Conservation (phyloP, 2,113 vertebrate species). For the Brachyhypopomus occidentalis region DNA sequence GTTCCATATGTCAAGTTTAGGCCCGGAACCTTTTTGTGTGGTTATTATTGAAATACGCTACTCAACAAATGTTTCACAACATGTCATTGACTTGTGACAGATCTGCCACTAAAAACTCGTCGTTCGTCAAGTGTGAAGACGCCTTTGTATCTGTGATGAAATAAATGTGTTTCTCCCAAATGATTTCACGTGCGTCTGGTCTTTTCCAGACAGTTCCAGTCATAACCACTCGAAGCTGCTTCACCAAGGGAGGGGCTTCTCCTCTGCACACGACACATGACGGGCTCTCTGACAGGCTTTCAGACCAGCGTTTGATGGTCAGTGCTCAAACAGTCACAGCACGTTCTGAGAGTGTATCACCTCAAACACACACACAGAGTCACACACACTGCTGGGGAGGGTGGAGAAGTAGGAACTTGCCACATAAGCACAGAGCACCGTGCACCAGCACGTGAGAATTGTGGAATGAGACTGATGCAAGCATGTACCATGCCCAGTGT, state of each 20-base stretch:
- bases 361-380: neutral
- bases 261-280: no score
- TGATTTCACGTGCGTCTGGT: neutral
- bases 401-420: neutral
- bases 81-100: neutral
- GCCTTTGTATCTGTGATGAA: conserved; percentile 24
- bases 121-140: neutral
- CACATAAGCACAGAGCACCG: neutral
- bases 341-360: neutral
- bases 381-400: neutral
- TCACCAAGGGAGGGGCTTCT: no score
- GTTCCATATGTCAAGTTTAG: neutral
- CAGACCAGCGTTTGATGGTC: neutral
- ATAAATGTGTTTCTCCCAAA: conserved; percentile 25
- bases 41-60: neutral
- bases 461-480: neutral
- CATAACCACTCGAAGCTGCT: no score
- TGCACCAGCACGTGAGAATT: neutral
- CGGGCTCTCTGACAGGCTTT: neutral
- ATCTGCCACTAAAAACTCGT: neutral
- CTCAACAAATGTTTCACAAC: neutral
- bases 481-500: neutral
- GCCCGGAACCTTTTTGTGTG: neutral
- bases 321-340: neutral
- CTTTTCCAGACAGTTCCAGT: neutral